Conservation (phyloP, 1,140 invertebrate genomes). For the Drosophila tani region DNA sequence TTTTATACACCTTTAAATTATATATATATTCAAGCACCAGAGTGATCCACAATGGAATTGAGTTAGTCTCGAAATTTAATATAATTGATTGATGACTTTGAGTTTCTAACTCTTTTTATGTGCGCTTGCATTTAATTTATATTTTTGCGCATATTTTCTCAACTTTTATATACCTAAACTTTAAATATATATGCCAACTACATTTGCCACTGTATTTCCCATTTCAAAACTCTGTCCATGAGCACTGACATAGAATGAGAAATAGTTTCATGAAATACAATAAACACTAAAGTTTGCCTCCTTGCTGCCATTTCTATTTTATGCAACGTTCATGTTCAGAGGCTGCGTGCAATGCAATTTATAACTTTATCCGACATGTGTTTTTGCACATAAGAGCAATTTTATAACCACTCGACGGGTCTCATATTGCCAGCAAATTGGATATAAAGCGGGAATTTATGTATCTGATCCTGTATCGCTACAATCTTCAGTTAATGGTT, state of each 20-base stretch:
- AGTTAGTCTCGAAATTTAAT: neutral
- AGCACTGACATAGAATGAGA: neutral
- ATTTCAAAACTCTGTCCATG: neutral
- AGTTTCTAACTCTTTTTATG: neutral
- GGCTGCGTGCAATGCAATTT: slow-evolving; percentile 5
- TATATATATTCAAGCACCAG: too few relatives aligned
- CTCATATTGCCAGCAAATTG: slow-evolving; percentile 13
- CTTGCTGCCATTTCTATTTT: slow-evolving; percentile 4
- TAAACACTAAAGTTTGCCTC: neutral
- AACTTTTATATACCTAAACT: neutral
- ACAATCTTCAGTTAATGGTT: slow-evolving; percentile 3
- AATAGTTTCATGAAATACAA: slow-evolving; percentile 4
- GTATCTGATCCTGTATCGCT: slow-evolving; percentile 3
- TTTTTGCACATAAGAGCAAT: slow-evolving; percentile 4
- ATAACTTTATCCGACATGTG: slow-evolving; percentile 15
- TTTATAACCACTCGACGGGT: slow-evolving; percentile 3
- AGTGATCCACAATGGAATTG: neutral
- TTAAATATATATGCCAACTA: too few relatives aligned
- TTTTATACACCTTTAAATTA: neutral
- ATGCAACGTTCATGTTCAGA: neutral
- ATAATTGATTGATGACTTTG: too few relatives aligned
- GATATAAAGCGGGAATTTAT: slow-evolving; percentile 11
- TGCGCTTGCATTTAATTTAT: too few relatives aligned
- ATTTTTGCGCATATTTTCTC: too few relatives aligned
- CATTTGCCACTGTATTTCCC: neutral